A percentile compares a stretch with the other conserved stretches of the same genome.
phyloP scores from a whole-genome alignment of 1,140 invertebrate species.

The Apis mellifera region Amel_HAv3.1 CM009931.2:25739001-25739500 shows the following conservation, averaged over 20 bases:
- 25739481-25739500: too few relatives aligned
- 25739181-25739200: conserved; percentile 17
- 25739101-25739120: conserved; percentile 23
- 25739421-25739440: too few relatives aligned
- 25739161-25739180: not conserved
- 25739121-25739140: not conserved
- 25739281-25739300: too few relatives aligned
- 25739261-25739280: conserved; percentile 24
- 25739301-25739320: too few relatives aligned
- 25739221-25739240: conserved; percentile 13
- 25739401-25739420: too few relatives aligned
- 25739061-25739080: not conserved
- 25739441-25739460: too few relatives aligned
- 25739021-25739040: conserved; percentile 6
- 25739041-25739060: conserved; percentile 9
- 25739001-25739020: not conserved
- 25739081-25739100: conserved; percentile 3
- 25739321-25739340: too few relatives aligned
- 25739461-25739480: too few relatives aligned
- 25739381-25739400: too few relatives aligned
- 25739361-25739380: too few relatives aligned
- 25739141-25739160: too few relatives aligned
- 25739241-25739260: conserved; percentile 51
- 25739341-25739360: too few relatives aligned
- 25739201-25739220: conserved; percentile 13